Evolutionary conservation across 2,113 vertebrate genomes (phyloP).

Genomic region (Alosa alosa): DNA sequence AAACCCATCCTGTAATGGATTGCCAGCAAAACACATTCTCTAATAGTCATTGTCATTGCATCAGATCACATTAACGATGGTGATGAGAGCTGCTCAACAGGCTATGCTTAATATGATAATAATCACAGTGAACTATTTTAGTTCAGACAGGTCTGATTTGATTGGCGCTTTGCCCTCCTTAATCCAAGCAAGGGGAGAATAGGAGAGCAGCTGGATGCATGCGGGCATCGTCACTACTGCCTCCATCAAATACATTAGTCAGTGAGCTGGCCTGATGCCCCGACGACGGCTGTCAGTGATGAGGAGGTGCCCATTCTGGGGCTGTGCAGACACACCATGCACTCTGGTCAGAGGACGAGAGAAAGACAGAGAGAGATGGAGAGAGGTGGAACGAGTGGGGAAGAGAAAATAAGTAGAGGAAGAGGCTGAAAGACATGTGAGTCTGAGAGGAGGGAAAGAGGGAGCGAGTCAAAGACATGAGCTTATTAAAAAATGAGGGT

Average conservation of each 20-base stretch:
- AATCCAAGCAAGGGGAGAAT: background rate
- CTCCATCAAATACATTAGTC: too few relatives aligned
- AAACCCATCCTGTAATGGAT: background rate
- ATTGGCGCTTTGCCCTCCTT: background rate
- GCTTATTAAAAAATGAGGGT: background rate
- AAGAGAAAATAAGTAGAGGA: background rate
- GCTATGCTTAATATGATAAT: background rate
- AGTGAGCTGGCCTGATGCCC: background rate
- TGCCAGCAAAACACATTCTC: background rate
- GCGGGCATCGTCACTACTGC: background rate
- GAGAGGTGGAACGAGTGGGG: too few relatives aligned
- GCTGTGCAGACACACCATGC: too few relatives aligned
- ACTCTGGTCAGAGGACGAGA: too few relatives aligned
- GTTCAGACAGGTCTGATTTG: background rate
- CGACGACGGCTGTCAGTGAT: background rate
- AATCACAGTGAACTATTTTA: background rate
- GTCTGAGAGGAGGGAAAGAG: too few relatives aligned
- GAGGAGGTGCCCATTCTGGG: background rate
- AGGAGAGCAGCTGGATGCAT: background rate
- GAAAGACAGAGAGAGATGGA: slow-evolving; percentile 11
- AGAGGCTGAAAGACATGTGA: slow-evolving; percentile 16
- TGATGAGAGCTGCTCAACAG: background rate
- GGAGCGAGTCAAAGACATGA: too few relatives aligned
- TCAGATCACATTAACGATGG: background rate
- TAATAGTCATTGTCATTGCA: background rate